phyloP scores from a whole-genome alignment of 2,113 vertebrate species.

The Raja brachyura region DNA sequence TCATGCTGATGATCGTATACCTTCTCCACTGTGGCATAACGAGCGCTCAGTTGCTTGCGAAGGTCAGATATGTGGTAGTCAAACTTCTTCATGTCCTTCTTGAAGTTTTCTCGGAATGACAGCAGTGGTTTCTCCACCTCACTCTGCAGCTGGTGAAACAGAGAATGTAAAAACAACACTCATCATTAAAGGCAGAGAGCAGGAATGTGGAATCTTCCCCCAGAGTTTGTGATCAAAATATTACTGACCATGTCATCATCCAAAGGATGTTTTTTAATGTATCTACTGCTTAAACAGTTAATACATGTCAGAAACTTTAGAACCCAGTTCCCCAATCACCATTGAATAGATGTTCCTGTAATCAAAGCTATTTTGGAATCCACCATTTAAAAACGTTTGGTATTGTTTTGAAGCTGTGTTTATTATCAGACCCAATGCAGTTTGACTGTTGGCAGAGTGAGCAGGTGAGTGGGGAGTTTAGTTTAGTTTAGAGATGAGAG shows the following conservation, averaged over 20 bases:
- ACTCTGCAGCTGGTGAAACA: conserved; percentile 72
- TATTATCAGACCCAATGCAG: not conserved
- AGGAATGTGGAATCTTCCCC: not conserved
- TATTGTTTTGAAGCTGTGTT: not conserved
- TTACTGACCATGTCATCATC: not conserved
- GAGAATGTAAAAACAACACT: not conserved
- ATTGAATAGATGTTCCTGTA: not conserved
- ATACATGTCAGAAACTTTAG: not conserved
- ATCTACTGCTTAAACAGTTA: not conserved
- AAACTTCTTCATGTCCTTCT: conserved; percentile 96
- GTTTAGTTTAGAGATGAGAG: too few relatives aligned
- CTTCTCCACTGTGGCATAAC: conserved; percentile 82
- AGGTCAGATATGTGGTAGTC: conserved; percentile 90
- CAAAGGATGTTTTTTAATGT: not conserved
- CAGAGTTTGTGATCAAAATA: not conserved
- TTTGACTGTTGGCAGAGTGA: not conserved
- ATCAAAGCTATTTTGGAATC: not conserved
- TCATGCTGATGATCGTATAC: conserved; percentile 50
- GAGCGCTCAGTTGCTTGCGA: conserved; percentile 84
- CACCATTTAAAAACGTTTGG: not conserved
- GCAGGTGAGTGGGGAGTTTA: not conserved
- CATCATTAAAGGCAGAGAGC: not conserved
- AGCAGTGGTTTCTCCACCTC: conserved; percentile 95
- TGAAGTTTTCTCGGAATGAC: conserved; percentile 90
- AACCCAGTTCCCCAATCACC: not conserved